These are phyloP conservation scores for Clostera curtula DNA, from an alignment of 2,888 invertebrate species.

Conservation along the genomic window DNA sequence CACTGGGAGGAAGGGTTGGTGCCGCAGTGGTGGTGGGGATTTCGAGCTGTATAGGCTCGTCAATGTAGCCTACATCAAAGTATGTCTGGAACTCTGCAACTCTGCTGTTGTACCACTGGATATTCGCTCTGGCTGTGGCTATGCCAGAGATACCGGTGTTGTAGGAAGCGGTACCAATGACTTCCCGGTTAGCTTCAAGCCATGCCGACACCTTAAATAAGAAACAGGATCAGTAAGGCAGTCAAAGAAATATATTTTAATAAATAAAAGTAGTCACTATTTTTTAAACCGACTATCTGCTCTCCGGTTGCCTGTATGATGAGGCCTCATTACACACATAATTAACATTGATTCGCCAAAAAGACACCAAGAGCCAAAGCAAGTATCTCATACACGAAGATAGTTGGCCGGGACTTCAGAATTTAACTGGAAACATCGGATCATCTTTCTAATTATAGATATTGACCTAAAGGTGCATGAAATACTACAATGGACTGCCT, in stretches of 20 bases:
- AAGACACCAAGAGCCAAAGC: too few relatives aligned
- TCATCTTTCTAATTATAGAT: too few relatives aligned
- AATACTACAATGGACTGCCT: too few relatives aligned
- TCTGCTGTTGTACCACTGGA: conserved; percentile 39
- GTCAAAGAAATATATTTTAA: not conserved
- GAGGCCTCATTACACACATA: too few relatives aligned
- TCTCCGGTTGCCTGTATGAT: too few relatives aligned
- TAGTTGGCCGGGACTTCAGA: too few relatives aligned
- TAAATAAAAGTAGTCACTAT: conserved; percentile 1
- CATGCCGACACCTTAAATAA: conserved; percentile 41
- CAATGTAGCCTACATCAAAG: conserved; percentile 49
- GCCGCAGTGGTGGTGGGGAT: not conserved
- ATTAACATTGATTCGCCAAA: too few relatives aligned
- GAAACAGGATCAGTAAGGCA: too few relatives aligned
- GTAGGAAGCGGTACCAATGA: conserved; percentile 34
- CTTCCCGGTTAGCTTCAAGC: conserved; percentile 31
- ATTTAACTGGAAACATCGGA: too few relatives aligned
- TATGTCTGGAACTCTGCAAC: conserved; percentile 37
- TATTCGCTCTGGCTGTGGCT: conserved; percentile 31
- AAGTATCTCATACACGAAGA: too few relatives aligned
- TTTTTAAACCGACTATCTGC: too few relatives aligned
- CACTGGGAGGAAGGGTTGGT: conserved; percentile 1
- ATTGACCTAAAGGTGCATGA: too few relatives aligned
- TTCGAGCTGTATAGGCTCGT: conserved; percentile 24
- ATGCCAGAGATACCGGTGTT: conserved; percentile 33